Base-by-base conservation (phyloP, 2,888 invertebrate species). In the Leptarthrus brevirostris region DNA sequence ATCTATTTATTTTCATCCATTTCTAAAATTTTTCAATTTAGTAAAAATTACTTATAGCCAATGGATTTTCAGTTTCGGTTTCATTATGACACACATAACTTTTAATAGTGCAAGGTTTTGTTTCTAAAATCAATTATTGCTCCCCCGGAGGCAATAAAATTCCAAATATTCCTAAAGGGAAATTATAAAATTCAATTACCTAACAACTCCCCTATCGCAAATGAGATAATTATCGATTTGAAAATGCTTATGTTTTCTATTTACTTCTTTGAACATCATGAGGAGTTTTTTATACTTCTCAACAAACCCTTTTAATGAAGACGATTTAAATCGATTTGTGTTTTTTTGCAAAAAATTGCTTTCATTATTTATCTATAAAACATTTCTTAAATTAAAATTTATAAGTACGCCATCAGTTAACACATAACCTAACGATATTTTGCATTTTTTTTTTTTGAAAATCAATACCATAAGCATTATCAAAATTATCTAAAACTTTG, bases 401-500 rank as follows among this genome's bases (percentile, higher is more conserved):
- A 69, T 69, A 69, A 69, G 69, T 69, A 69, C 69, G 40, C 26
- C 49, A 24, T 52, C 18, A 69, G 30, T 52, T 52, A 30, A 69
- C 26, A 54, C 14, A 26, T n/a, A 30, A 26, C 3, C 30, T 54
- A 26, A 26, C 5, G 30, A 52, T 22, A 22, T n/a, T 14, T 14
- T 47, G 16, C 47, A 14, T 47, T n/a, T 14, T 14, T 5, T 53
- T 47, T n/a, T 14, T 14, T 5, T 53, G 4, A 20, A 20, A 54
- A 30, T n/a, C n/a, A 26, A 26, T 18, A 20, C 18, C 69, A 52
- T 69, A 69, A 69, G 69, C 69, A 69, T 69, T 52, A 69, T 52
- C 69, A 64, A 64, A 64, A 44, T 14, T 64, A 64, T 64, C 14
- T 44, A 44, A 40, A 40, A 61, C 10, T 61, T 61, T 36, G 16